These are phyloP conservation scores for Merluccius polli DNA, from an alignment of 2,797 vertebrate species.

Conservation along the genomic window DNA sequence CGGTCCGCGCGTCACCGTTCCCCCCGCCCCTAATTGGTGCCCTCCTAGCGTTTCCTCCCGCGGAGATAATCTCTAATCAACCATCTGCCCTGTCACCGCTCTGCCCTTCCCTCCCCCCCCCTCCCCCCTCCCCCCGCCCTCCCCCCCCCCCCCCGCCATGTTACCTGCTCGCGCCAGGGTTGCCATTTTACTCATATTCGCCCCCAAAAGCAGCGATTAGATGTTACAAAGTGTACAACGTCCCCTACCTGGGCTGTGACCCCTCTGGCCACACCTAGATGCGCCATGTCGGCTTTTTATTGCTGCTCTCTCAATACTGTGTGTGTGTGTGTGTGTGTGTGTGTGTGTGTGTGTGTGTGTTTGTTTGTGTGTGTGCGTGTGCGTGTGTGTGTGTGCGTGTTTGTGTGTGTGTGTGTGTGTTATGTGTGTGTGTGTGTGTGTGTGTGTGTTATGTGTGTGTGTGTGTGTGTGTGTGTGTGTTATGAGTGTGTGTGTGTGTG, in stretches of 20 bases:
- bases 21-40: slow-evolving; percentile 59
- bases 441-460: slow-evolving; percentile 9
- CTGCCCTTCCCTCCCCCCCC: slow-evolving; percentile 29
- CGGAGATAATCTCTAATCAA: slow-evolving; percentile 64
- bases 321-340: slow-evolving; percentile 13
- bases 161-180: slow-evolving; percentile 41
- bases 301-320: neutral
- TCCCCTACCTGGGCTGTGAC: neutral
- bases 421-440: slow-evolving; percentile 5
- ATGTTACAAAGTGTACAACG: slow-evolving; percentile 28
- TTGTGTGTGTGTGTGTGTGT: slow-evolving; percentile 25
- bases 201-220: slow-evolving; percentile 26
- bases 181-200: slow-evolving; percentile 21
- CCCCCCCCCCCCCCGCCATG: slow-evolving; percentile 28
- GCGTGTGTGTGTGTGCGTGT: slow-evolving; percentile 14
- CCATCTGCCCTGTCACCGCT: slow-evolving; percentile 63
- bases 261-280: neutral
- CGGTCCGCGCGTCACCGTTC: slow-evolving; percentile 21
- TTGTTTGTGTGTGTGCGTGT: slow-evolving; percentile 7
- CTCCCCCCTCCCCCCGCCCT: slow-evolving; percentile 41
- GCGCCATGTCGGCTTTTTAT: slow-evolving; percentile 1
- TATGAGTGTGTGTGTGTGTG: slow-evolving; percentile 21
- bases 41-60: slow-evolving; percentile 45
- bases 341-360: slow-evolving; percentile 20
- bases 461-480: slow-evolving; percentile 23